Percentiles rank a stretch among this genome's conserved stretches.
Evolutionary conservation across 37 sponge, comb jelly and placozoan genomes (phyloP).

Genomic region (Oscarella lobularis): DNA sequence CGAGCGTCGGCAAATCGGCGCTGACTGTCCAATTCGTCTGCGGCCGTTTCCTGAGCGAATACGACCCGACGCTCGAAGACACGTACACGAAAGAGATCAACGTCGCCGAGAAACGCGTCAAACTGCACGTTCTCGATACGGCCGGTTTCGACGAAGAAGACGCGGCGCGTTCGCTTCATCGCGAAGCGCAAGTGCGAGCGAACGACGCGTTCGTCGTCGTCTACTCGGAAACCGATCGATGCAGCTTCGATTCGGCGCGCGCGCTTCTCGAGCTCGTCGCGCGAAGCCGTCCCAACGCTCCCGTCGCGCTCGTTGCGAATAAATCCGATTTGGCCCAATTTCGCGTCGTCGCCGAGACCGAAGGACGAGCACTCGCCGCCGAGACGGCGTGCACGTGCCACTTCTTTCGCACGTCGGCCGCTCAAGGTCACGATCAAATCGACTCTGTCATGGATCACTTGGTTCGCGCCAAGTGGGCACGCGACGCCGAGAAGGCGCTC

Average conservation of each 20-base stretch:
- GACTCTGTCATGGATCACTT: neutral
- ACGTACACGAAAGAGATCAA: conserved; percentile 4
- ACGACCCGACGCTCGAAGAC: conserved; percentile 9
- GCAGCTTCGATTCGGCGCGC: neutral
- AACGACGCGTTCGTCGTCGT: neutral
- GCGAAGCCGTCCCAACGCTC: neutral
- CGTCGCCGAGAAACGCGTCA: neutral
- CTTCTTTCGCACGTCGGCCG: neutral
- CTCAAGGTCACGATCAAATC: neutral
- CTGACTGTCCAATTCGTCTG: conserved; percentile 3
- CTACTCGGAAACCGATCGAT: neutral
- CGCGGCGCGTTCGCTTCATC: neutral
- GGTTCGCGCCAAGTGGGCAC: too few relatives aligned
- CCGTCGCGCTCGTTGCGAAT: neutral
- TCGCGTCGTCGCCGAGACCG: neutral
- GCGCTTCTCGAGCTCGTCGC: neutral
- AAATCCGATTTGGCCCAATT: neutral
- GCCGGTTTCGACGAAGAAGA: neutral
- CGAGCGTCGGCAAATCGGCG: conserved; percentile 56
- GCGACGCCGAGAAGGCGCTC: too few relatives aligned
- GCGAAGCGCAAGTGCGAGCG: neutral
- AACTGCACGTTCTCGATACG: neutral
- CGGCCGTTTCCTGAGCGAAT: conserved; percentile 8
- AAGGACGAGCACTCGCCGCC: neutral
- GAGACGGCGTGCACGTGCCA: neutral